These are phyloP conservation scores for Caenorhabditis plicata DNA, from an alignment of 2,888 invertebrate genomes.

Conservation along the genomic window DNA sequence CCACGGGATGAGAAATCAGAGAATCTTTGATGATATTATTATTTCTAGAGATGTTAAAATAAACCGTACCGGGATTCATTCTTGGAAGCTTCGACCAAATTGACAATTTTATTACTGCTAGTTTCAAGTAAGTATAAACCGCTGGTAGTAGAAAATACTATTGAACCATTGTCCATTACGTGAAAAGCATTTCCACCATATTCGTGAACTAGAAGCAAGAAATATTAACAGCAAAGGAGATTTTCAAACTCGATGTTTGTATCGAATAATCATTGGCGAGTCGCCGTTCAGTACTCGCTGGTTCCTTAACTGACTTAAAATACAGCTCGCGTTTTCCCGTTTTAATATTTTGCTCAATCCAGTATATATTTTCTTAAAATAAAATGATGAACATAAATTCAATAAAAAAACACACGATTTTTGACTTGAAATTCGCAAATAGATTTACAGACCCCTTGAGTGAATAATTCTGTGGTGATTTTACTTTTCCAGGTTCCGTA, in stretches of 20 bases:
- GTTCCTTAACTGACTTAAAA: slow-evolving; percentile 17
- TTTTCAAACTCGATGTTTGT: slow-evolving; percentile 26
- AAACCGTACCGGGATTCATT: not conserved
- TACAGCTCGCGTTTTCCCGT: slow-evolving; percentile 45
- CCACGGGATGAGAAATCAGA: slow-evolving; percentile 1
- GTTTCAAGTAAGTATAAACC: no score
- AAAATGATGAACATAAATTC: not conserved
- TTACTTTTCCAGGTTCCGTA: slow-evolving; percentile 50
- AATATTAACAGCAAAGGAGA: not conserved
- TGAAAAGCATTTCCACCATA: slow-evolving; percentile 68
- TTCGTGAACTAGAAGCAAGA: slow-evolving; percentile 65
- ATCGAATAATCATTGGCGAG: slow-evolving; percentile 41
- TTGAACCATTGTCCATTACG: slow-evolving; percentile 59
- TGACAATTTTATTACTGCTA: slow-evolving; percentile 19
- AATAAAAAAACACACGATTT: slow-evolving; percentile 9
- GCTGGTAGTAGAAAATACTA: slow-evolving; percentile 37
- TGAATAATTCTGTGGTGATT: slow-evolving; percentile 47
- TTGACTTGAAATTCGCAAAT: slow-evolving; percentile 48
- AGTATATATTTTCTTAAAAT: slow-evolving; percentile 44
- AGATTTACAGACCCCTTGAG: slow-evolving; percentile 49
- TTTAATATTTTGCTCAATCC: slow-evolving; percentile 51
- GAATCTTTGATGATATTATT: not conserved
- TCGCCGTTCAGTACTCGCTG: slow-evolving; percentile 10
- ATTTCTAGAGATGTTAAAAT: not conserved
- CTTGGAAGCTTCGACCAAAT: slow-evolving; percentile 3